These are phyloP conservation scores for Abscondita cerata DNA, from an alignment of 2,888 invertebrate genomes.

Conservation along the genomic window DNA sequence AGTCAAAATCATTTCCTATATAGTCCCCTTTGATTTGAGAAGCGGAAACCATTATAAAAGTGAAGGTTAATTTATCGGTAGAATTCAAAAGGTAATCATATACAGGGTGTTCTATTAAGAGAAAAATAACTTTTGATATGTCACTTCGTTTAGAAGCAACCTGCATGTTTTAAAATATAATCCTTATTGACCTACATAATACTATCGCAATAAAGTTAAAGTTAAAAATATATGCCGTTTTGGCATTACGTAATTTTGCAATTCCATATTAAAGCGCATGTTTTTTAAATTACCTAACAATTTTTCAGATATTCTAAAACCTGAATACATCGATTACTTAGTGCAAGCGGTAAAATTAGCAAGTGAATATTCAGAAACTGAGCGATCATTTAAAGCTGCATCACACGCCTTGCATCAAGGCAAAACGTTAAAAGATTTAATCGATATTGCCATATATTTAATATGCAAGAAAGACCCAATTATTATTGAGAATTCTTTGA, in stretches of 20 bases:
- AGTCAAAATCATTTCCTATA: too few relatives aligned
- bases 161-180: too few relatives aligned
- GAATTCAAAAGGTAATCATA: too few relatives aligned
- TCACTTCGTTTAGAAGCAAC: too few relatives aligned
- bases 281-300: constrained; percentile 9
- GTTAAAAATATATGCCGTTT: too few relatives aligned
- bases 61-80: too few relatives aligned
- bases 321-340: constrained; percentile 18
- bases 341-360: constrained; percentile 15
- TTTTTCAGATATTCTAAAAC: constrained; percentile 17
- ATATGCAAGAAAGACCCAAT: constrained; percentile 17
- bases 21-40: too few relatives aligned
- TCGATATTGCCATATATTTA: constrained; percentile 15
- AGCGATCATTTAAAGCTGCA: constrained; percentile 15
- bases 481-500: constrained; percentile 13
- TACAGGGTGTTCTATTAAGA: too few relatives aligned
- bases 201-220: too few relatives aligned
- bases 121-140: background rate
- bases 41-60: too few relatives aligned
- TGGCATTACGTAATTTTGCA: background rate
- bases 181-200: too few relatives aligned
- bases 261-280: background rate
- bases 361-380: constrained; percentile 14
- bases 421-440: constrained; percentile 16
- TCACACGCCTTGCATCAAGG: constrained; percentile 18